Evolutionary conservation across 1,140 invertebrate genomes (phyloP), one percentile per base, ranked within the genome.

Genomic region (Drosophila sucinea): DNA sequence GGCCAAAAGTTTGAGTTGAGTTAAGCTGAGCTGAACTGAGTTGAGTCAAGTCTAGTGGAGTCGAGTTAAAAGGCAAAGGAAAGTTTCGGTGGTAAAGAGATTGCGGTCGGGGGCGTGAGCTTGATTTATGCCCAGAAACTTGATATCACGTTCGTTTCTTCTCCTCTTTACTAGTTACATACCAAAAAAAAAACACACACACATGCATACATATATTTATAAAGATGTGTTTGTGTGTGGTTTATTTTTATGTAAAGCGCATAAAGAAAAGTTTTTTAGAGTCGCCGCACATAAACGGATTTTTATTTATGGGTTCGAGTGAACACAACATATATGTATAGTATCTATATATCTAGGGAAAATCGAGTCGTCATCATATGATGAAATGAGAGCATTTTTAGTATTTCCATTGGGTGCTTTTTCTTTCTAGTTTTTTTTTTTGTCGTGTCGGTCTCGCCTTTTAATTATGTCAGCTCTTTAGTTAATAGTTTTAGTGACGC

Each of bases 391-490:
- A 86, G 82, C 83, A 82, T 63, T 78, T 72, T 73, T 62, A 38
- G 38, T 35, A 56, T 33, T 38, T 27, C 40, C 6, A 51, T 51
- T 51, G 44, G 44, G 23, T 51, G 44, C 44, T 51, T 51, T 17
- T n/a, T 38, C 66, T 63, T 56, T 57, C 29, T 67, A 44, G 55
- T 41, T 61, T 47, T 41, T 60, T 55, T 55, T 85, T 60, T 70
- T 80, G 54, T 60, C 63, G 73, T 64, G 70, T 56, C 73, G 79
- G 79, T 87, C 83, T 82, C 82, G 82, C 82, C 82, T 76, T 76
- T 86, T 86, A 87, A 86, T 86, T 86, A 86, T 86, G 85, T 77
- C 79, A 86, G 82, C 83, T 86, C 82, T 86, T 86, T 86, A 86
- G 82, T 87, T 86, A 86, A 86, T 86, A 86, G 82, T 79, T 82